phyloP scores from a whole-genome alignment of 2,797 vertebrate genomes.

The Spinibarbus caldwelli region DNA sequence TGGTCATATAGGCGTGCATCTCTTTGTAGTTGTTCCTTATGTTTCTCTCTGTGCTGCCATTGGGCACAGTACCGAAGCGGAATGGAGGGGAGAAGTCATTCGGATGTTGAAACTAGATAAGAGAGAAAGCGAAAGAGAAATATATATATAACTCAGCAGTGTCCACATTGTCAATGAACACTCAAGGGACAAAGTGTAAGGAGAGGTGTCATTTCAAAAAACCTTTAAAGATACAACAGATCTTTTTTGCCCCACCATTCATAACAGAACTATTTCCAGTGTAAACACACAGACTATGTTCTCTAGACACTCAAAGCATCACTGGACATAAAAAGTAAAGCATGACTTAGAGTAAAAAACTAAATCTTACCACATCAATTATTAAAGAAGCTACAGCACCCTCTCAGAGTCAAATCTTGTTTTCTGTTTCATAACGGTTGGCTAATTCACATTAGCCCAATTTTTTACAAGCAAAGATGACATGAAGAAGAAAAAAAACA shows the following conservation, averaged over 20 bases:
- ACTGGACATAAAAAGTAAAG: slow-evolving; percentile 48
- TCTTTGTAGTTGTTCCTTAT: slow-evolving; percentile 99
- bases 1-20: slow-evolving; percentile 99
- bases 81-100: slow-evolving; percentile 98
- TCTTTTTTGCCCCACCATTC: slow-evolving; percentile 22
- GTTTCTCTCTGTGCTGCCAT: slow-evolving; percentile 98
- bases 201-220: slow-evolving; percentile 24
- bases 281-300: slow-evolving; percentile 34
- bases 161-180: slow-evolving; percentile 28
- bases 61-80: slow-evolving; percentile 97
- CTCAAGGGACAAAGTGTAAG: slow-evolving; percentile 14
- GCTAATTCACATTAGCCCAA: slow-evolving; percentile 58
- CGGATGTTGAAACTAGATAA: slow-evolving; percentile 93
- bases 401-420: slow-evolving; percentile 53
- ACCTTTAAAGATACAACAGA: slow-evolving; percentile 14
- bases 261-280: slow-evolving; percentile 34
- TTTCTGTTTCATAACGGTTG: slow-evolving; percentile 56
- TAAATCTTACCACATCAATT: slow-evolving; percentile 53
- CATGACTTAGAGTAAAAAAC: slow-evolving; percentile 42
- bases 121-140: slow-evolving; percentile 15
- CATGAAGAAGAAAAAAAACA: slow-evolving; percentile 22
- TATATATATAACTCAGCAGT: slow-evolving; percentile 11
- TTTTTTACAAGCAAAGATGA: slow-evolving; percentile 50
- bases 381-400: slow-evolving; percentile 48
- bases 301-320: slow-evolving; percentile 32